Base-by-base conservation (phyloP, 2,888 invertebrate genomes). In the Sialis lutaria region DNA sequence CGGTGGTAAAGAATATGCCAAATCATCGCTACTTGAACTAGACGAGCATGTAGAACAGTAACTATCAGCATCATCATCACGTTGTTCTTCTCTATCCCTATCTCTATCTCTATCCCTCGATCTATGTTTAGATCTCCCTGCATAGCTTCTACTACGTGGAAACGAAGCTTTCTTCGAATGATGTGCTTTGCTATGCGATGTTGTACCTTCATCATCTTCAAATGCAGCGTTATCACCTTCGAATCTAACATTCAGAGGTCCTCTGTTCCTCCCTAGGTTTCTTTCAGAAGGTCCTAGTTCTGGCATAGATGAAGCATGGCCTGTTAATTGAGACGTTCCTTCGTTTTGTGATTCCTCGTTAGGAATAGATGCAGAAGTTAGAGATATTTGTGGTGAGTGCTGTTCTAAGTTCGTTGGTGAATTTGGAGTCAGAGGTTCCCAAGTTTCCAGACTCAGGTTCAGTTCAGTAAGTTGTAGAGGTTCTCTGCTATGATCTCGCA, bases 1-100 rank as follows among this genome's bases (percentile, higher is more conserved):
- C 39, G 88, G 80, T 4, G 90, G 89, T 56, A 90, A 67, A 51
- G 87, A 82, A 63, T 90, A 90, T 53, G 89, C 85, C 57, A 86
- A 81, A 53, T 87, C 86, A 53, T 89, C 90, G 46, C 90, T 89
- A 10, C 87, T 87, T 31, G 87, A 86, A 56, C 80, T 80, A 43
- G 79, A 79, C 0, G 87, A 90, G 53, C 92, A 92, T 9, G 92
- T 91, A 39, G 91, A 91, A 63, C 91, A 92, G 58, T 84, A 81
- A 60, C 87, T 86, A 54, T 77, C 80, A 7, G 76, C 75, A 57
- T 83, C 83, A 6, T 81, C 80, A 42, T 76, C 74, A 42, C 61
- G 60, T 31, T 56, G 56, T 42, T 64, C 64, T 2, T 63, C 62
- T 4, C 57, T 58, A 5, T 62, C 61, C 45, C 60, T 44, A 9